Percentiles rank a stretch among this genome's conserved stretches.
Conservation (phyloP, 92 coral and sea anemone genomes). For the Umimayanthus chanpuru region DNA sequence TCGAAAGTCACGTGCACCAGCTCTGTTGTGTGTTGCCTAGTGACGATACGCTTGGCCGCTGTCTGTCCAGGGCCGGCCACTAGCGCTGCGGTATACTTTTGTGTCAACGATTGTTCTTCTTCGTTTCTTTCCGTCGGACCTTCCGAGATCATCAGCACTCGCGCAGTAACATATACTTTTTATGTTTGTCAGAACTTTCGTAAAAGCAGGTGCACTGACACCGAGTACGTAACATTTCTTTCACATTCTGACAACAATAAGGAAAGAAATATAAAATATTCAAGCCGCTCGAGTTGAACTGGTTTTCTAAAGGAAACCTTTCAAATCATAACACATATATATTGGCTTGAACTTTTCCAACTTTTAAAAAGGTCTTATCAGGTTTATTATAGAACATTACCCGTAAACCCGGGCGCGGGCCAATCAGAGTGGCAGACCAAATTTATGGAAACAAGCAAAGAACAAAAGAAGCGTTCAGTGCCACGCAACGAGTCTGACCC, state of each 20-base stretch:
- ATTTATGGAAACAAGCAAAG: conserved; percentile 24
- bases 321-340: not conserved
- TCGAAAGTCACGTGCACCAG: not conserved
- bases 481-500: conserved; percentile 46
- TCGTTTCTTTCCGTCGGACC: not conserved
- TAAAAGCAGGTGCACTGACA: conserved; percentile 9
- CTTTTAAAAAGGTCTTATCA: too few species aligned
- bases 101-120: not conserved
- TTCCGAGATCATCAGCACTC: not conserved
- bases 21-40: not conserved
- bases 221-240: not conserved
- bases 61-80: not conserved
- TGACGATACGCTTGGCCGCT: not conserved
- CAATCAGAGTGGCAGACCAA: conserved; percentile 28
- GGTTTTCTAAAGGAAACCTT: not conserved
- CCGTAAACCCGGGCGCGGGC: conserved; percentile 23
- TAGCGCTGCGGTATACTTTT: not conserved
- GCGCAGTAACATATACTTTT: not conserved
- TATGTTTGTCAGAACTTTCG: not conserved
- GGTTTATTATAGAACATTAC: conserved; percentile 11
- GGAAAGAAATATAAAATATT: not conserved
- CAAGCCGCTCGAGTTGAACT: not conserved
- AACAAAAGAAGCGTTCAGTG: conserved; percentile 34
- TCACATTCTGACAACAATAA: not conserved
- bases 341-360: not conserved